Percentiles rank a stretch among this genome's conserved stretches.
Evolutionary conservation across 2,797 vertebrate genomes (phyloP).

Genomic region (Euthynnus affinis): DNA sequence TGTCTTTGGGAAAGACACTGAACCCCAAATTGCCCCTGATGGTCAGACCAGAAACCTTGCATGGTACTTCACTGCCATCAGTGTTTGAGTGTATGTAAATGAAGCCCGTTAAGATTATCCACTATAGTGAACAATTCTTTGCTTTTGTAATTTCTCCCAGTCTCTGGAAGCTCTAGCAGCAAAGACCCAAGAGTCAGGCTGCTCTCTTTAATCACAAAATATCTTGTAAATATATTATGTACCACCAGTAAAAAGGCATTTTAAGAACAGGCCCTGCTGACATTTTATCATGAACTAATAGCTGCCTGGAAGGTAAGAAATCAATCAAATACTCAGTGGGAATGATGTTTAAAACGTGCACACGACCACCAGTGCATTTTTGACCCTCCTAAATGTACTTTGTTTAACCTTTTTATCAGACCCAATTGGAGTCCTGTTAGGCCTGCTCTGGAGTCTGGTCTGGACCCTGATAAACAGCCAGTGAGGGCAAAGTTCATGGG

Average conservation of each 20-base stretch:
- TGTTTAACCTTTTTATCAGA: conserved; percentile 29
- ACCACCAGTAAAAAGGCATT: background rate
- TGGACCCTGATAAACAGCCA: conserved; percentile 44
- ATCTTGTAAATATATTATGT: background rate
- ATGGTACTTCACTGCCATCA: too few species aligned
- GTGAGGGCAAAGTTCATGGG: conserved; percentile 69
- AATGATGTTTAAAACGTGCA: background rate
- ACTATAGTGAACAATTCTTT: background rate
- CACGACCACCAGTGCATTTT: background rate
- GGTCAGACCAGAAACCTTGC: too few species aligned
- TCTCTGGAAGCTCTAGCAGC: background rate
- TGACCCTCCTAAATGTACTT: conserved; percentile 9
- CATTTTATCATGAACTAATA: background rate
- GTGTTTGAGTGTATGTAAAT: too few species aligned
- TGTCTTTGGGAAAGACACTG: too few species aligned
- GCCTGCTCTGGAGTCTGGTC: conserved; percentile 25
- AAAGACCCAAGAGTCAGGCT: too few species aligned
- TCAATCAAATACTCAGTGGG: too few species aligned
- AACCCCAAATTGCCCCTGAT: too few species aligned
- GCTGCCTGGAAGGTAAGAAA: background rate
- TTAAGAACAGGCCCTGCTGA: background rate
- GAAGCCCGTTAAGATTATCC: too few species aligned
- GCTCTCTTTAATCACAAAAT: too few species aligned
- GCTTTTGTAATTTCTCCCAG: background rate
- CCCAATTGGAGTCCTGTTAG: conserved; percentile 1